Evolutionary conservation across 2,113 vertebrate species (phyloP), one percentile per base, ranked within the genome.

Genomic region (Ceyx margarethae): DNA sequence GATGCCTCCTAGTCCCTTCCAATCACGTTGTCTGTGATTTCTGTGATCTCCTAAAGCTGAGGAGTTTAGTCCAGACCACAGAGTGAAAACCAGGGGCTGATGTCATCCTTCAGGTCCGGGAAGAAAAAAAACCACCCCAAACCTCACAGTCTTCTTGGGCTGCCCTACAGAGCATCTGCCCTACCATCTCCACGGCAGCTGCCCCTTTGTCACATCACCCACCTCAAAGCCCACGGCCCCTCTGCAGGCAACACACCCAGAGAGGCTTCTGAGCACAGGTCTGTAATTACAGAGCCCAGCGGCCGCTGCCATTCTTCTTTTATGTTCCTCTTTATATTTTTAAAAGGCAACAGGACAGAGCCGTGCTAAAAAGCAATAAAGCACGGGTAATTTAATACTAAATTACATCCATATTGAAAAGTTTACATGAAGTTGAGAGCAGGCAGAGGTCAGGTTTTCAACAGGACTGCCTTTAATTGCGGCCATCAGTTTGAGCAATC

Each of bases 331-430:
- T 96, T 96, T 92, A 87, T 92, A 93, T 97, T 97, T 97, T 97
- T 96, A 96, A 97, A 98, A 97, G 96, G 96, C 97, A 97, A 96
- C 80, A 84, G 97, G 96, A 98, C 97, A 96, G 96, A 81, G 54
- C 96, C 95, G 95, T 97, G 98, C 98, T 98, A 98, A 98, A 98
- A 98, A 98, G 98, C 98, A 98, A 98, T 98, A 98, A 98, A 98
- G 98, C 98, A 98, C 64, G 97, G 97, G 98, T 98, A 97, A 98
- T 98, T 99, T 99, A 98, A 98, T 98, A 98, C 97, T 87, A 98
- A 99, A 99, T 99, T 98, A 98, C 98, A 99, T 98, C 97, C 98
- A 98, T 98, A 98, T 98, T 97, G 97, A 98, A 99, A 99, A 99
- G 98, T 99, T 99, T 98, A 98, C 98, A 98, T 98, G 98, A 97